Base-by-base conservation (phyloP, 2,113 vertebrate species). In the Halcyon malimbica region DNA sequence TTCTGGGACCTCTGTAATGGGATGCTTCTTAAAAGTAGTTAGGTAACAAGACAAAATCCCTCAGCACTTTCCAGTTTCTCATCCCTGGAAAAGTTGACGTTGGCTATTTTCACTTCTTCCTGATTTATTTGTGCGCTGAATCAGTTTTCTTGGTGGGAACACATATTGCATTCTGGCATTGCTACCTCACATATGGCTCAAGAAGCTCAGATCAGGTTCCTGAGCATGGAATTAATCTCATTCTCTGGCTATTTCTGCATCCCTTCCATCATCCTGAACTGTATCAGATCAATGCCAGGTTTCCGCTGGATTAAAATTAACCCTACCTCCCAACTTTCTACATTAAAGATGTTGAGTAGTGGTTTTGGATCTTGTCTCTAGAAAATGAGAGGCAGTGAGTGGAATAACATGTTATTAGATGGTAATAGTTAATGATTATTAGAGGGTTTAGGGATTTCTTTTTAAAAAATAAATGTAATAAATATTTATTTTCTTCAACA, bases 191-290 rank as follows among this genome's bases (percentile, higher is more conserved):
- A 79, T 93, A 69, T 92, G 92, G 86, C 95, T 95, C 56, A 44
- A 44, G 88, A 94, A 50, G 39, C 73, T 84, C 69, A 39, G 80
- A 93, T 96, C 95, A 89, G 37, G 88, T 96, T 95, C 73, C 96
- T 75, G 92, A 90, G 64, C 62, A 54, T 60, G 92, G 77, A 89
- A 94, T 95, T 87, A 88, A 87, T 96, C 88, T 63, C 68, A 60
- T 95, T 96, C 93, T 78, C 76, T 67, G 62, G 86, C 86, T 97
- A 79, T 95, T 96, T 96, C 88, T 25, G 77, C 85, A 89, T 90
- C 92, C 29, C 35, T 93, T 94, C 83, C 80, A 90, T 94, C 69
- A 82, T 90, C 76, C 48, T 87, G 64, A 48, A 59, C 85, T 67
- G 20, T 64, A 67, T 59, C 56, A 83, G 35, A 41, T 71, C 76